A percentile compares a stretch with the other conserved stretches of the same genome.
Conservation (phyloP, 2,888 invertebrate genomes). For the Tinea semifulvella region DNA sequence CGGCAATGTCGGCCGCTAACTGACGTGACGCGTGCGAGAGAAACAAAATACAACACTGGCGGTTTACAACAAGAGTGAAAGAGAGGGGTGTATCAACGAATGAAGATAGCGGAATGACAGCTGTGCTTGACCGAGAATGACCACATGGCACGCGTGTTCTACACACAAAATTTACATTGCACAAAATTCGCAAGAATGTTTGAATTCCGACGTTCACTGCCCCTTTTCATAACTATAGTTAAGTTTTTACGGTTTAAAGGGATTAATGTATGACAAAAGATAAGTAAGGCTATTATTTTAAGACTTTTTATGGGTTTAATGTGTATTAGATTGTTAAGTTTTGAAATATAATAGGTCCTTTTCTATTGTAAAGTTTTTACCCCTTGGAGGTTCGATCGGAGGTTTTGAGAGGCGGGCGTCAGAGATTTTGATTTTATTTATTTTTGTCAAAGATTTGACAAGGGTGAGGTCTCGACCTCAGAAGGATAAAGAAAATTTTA, state of each 20-base stretch:
- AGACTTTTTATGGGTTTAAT: too few relatives aligned
- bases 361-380: background rate
- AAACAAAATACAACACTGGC: slow-evolving; percentile 39
- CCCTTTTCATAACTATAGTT: too few relatives aligned
- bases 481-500: background rate
- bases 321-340: too few relatives aligned
- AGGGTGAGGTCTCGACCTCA: slow-evolving; percentile 5
- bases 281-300: too few relatives aligned
- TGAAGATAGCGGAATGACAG: slow-evolving; percentile 42
- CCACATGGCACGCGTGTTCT: slow-evolving; percentile 52
- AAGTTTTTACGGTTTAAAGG: too few relatives aligned
- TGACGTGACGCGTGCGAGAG: slow-evolving; percentile 39
- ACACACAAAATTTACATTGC: background rate
- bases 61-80: slow-evolving; percentile 17
- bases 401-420: too few relatives aligned
- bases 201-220: too few relatives aligned
- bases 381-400: too few relatives aligned
- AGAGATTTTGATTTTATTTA: too few relatives aligned
- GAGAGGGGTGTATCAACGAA: slow-evolving; percentile 24
- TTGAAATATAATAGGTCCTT: too few relatives aligned
- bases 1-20: slow-evolving; percentile 32
- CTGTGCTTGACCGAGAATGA: slow-evolving; percentile 45
- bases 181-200: slow-evolving; percentile 2
- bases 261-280: too few relatives aligned
- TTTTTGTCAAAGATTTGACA: slow-evolving; percentile 11